Base-by-base conservation (phyloP, 2,113 vertebrate genomes). In the Esox niger region DNA sequence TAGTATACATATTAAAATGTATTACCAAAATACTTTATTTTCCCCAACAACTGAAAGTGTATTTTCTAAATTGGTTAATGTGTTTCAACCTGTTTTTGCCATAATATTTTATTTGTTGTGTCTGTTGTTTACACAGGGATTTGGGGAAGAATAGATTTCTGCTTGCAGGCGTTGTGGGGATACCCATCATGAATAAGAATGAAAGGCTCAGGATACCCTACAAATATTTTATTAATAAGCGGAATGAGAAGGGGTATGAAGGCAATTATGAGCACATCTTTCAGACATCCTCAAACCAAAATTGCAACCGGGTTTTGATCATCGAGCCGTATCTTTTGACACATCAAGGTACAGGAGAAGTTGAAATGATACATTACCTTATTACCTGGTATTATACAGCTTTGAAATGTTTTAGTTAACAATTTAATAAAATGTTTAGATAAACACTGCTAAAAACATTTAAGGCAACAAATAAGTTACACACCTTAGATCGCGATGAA, bases 201-300 rank as follows among this genome's bases (percentile, higher is more conserved):
- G 70, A 2, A 20, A 20, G 0, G 33, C 0, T 43, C 6, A 0
- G 0, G 2, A 76, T 93, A 47, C 88, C 91, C 1, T 95, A 95
- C 75, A 95, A 95, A 71, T 95, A 95, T 0, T 0, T 88, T 9
- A 0, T 10, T 30, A 21, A 0, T 0, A 0, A 31, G 17, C 15
- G 0, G 0, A 0, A 3, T 0, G 38, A 26, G 67, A 0, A 1
- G 0, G 2, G 0, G 0, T 0, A 1, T 0, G 1, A 15, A 1
- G 0, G 0, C 2, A 58, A n/a, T 2, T 76, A 0, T 64, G 83
- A 85, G 64, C 0, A 0, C 3, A 77, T 83, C 76, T 79, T 79
- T 62, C 64, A 68, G 20, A 0, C 70, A 13, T 2, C 76, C 4
- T 0, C 11, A 35, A 69, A 30, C 4, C 0, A 0, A 1, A 13